Conservation (phyloP, 2,113 vertebrate species). For the Gallinago undulata region DNA sequence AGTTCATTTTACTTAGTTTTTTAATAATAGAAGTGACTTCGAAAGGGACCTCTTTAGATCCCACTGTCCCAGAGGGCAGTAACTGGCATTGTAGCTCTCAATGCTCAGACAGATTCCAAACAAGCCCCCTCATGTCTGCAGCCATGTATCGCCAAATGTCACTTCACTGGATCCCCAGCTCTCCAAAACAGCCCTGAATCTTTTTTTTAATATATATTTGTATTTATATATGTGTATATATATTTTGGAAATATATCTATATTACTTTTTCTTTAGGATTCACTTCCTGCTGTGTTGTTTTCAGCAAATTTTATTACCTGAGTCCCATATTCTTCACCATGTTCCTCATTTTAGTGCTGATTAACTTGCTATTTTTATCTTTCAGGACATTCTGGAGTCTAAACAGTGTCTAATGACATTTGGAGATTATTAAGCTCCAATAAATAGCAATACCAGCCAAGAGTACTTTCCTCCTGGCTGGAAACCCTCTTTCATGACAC, state of each 20-base stretch:
- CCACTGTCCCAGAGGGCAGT: neutral
- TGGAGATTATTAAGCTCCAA: conserved; percentile 33
- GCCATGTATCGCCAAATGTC: neutral
- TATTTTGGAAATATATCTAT: neutral
- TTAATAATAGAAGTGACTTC: neutral
- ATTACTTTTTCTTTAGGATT: neutral
- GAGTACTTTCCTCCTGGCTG: conserved; percentile 24
- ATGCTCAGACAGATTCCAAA: neutral
- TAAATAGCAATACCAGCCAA: conserved; percentile 30
- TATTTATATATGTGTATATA: neutral
- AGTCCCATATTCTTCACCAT: neutral
- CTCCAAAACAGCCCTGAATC: neutral
- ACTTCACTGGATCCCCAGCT: neutral
- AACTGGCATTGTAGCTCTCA: neutral
- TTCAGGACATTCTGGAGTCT: conserved; percentile 17
- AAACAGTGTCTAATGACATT: conserved; percentile 7
- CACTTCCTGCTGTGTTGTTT: neutral
- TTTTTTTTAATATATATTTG: neutral
- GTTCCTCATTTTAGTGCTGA: conserved; percentile 9
- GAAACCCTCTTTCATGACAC: neutral
- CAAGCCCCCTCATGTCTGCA: neutral
- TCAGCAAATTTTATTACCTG: neutral
- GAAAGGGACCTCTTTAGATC: neutral
- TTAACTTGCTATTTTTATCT: conserved; percentile 36
- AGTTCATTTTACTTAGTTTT: neutral